Base-by-base conservation (phyloP, 2,888 invertebrate species). In the Pycnomerus fuliginosus region DNA sequence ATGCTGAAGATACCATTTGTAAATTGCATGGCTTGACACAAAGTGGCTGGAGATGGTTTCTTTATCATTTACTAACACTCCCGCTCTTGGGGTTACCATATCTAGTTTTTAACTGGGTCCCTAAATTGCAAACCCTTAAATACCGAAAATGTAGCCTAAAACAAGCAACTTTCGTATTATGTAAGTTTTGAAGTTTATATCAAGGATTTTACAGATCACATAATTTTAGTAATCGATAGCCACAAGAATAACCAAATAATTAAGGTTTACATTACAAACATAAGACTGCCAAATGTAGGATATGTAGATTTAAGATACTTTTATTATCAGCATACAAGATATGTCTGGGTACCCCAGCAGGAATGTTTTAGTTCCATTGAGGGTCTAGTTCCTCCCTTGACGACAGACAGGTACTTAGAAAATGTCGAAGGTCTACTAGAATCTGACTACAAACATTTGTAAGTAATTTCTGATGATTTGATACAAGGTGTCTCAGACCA, bases 361-460 rank as follows among this genome's bases (percentile, higher is more conserved):
- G 73, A 73, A 17, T 56, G 64, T 29, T 81, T 78, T 65, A 69
- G 74, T 13, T 74, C 77, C 10, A 70, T 80, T 27, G 71, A 69
- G 50, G 59, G 73, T 44, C 67, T 80, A 48, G 70, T 78, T 22
- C 64, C 57, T n/a, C 44, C 42, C 16, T 35, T 44, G 24, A 76
- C 76, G 16, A 72, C 80, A 33, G 73, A 71, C 50, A 61, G 77
- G 42, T 68, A 79, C 51, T 69, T 78, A 70, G 77, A 78, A 58
- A 75, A 76, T 56, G 72, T 73, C 29, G 67, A 69, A 33, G 80
- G 80, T 8, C 70, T 80, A 34, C 76, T 74, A 47, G 75, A 78
- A 58, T 65, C 72, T 13, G 78, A 80, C 55, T 78, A 80, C 62
- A 72, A 69, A 58, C 78, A 79, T 70, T 68, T 79, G 80, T 80